Evolutionary conservation across 2,797 vertebrate species (phyloP).

Genomic region (Artibeus lituratus): DNA sequence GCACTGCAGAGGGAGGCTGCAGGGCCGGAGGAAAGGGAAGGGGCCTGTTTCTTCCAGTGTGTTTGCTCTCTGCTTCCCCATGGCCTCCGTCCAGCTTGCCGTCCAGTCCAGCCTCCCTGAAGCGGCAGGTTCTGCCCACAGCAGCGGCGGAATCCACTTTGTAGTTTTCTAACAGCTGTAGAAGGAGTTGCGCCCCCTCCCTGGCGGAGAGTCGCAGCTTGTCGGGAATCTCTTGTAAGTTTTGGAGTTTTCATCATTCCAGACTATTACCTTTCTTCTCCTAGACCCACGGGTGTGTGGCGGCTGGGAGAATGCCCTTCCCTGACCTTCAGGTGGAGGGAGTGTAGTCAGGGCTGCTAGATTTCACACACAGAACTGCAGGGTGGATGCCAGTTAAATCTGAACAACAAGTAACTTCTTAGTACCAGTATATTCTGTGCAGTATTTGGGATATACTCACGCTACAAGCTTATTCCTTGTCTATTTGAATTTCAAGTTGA

Average conservation of each 20-base stretch:
- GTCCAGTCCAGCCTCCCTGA: background rate
- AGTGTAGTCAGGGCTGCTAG: background rate
- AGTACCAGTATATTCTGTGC: background rate
- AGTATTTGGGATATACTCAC: background rate
- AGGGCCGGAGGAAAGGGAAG: too few species aligned
- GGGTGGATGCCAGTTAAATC: background rate
- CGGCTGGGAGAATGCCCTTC: background rate
- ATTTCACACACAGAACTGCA: background rate
- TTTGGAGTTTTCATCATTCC: background rate
- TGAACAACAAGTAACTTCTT: background rate
- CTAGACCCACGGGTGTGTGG: background rate
- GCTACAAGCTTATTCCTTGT: background rate
- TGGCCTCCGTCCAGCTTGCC: background rate
- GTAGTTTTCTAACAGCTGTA: background rate
- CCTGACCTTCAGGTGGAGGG: background rate
- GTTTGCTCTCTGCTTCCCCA: background rate
- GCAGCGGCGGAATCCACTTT: background rate
- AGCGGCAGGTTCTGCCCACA: background rate
- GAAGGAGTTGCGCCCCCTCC: background rate
- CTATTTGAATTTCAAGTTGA: background rate
- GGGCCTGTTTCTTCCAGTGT: background rate
- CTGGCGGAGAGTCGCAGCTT: background rate
- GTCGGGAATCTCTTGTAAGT: background rate
- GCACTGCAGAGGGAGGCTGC: too few species aligned
- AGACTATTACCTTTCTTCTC: background rate